A percentile compares a stretch with the other conserved stretches of the same genome.
phyloP scores from a whole-genome alignment of 2,113 vertebrate genomes.

The Budorcas taxicolor region DNA sequence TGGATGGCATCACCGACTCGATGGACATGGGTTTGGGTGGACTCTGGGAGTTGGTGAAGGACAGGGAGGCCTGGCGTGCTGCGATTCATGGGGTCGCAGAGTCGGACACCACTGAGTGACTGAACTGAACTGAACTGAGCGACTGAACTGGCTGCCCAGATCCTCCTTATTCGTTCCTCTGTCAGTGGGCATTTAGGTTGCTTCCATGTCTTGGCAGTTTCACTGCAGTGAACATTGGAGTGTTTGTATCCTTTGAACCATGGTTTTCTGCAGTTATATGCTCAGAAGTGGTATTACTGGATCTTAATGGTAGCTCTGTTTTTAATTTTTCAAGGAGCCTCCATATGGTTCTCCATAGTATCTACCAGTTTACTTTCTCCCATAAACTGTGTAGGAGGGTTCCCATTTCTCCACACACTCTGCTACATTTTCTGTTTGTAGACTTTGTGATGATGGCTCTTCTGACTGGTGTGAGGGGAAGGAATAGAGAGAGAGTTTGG shows the following conservation, averaged over 20 bases:
- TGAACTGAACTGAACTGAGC: neutral
- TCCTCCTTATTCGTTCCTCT: neutral
- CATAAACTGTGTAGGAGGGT: neutral
- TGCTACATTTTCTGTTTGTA: neutral
- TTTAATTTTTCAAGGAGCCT: neutral
- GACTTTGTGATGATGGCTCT: neutral
- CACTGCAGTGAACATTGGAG: neutral
- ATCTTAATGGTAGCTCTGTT: neutral
- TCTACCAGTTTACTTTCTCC: neutral
- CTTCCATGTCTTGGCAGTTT: neutral
- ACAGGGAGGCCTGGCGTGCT: neutral
- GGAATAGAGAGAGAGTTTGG: neutral
- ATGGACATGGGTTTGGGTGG: neutral
- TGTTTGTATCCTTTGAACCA: neutral
- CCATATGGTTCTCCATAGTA: neutral
- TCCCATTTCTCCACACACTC: neutral
- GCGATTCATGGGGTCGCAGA: neutral
- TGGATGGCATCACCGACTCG: neutral
- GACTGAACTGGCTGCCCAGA: neutral
- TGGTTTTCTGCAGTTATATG: neutral
- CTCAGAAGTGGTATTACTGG: neutral
- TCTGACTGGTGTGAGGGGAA: neutral
- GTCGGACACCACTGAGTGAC: rapidly evolving
- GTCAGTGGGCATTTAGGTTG: neutral
- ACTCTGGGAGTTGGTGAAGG: neutral